These are phyloP conservation scores for Bos taurus DNA, from an alignment of 2,113 vertebrate genomes.

Conservation along the genomic window DNA sequence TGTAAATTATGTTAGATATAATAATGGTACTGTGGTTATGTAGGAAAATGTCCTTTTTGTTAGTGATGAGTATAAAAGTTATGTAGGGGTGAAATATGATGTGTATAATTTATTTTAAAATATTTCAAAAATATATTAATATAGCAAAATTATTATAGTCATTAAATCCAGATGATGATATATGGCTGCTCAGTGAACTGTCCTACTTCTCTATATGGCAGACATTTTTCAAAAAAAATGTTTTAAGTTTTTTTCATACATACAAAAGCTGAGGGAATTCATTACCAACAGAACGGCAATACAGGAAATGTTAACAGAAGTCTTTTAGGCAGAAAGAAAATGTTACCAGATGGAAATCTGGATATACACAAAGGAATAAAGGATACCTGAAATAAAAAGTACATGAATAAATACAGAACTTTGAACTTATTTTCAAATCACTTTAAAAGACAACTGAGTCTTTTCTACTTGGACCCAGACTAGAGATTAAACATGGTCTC, in stretches of 20 bases:
- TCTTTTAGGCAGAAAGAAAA: slow-evolving; percentile 43
- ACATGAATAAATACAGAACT: not conserved
- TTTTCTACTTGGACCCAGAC: not conserved
- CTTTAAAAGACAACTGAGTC: not conserved
- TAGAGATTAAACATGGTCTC: not conserved
- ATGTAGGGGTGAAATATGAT: not conserved
- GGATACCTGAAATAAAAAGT: not conserved
- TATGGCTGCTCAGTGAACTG: not conserved
- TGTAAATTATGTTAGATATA: not conserved
- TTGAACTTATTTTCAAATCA: slow-evolving; percentile 3
- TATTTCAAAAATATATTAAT: slow-evolving; percentile 3
- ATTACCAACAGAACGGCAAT: not conserved
- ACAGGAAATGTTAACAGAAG: slow-evolving; percentile 34
- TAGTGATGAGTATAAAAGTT: not conserved
- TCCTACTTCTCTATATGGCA: not conserved
- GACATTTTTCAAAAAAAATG: slow-evolving; percentile 19
- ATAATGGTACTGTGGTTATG: not conserved
- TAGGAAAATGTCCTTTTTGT: not conserved
- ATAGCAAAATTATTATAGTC: not conserved
- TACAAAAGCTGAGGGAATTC: slow-evolving; percentile 19
- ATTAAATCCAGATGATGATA: not conserved
- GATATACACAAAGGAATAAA: not conserved
- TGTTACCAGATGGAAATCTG: slow-evolving; percentile 2
- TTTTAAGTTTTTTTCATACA: not conserved
- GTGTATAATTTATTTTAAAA: not conserved